Evolutionary conservation across 1,140 invertebrate genomes (phyloP).

Genomic region (Sarcophaga peregrina): DNA sequence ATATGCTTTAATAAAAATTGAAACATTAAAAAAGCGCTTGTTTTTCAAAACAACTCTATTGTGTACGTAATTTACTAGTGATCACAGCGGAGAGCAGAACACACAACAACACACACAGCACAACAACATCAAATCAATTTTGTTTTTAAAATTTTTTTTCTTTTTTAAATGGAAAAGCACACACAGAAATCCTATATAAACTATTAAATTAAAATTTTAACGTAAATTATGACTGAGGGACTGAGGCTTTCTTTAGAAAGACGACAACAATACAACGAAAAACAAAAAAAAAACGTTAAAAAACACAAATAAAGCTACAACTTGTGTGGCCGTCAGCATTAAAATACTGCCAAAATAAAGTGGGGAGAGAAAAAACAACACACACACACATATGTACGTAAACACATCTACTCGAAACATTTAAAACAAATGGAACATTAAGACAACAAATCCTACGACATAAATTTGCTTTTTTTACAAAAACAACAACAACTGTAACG

Average conservation of each 20-base stretch:
- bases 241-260: constrained; percentile 17
- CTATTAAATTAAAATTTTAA: constrained; percentile 11
- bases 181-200: no score
- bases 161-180: no score
- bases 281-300: constrained; percentile 5
- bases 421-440: constrained; percentile 27
- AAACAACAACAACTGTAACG: not conserved
- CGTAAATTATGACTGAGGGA: not conserved
- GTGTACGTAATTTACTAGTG: no score
- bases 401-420: no score
- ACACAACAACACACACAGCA: no score
- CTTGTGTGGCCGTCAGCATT: constrained; percentile 13
- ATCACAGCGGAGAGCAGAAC: no score
- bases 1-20: no score
- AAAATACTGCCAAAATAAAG: not conserved
- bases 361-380: not conserved
- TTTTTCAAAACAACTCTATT: no score
- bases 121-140: no score
- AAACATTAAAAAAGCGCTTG: no score
- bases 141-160: no score
- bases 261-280: not conserved
- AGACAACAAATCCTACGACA: constrained; percentile 20
- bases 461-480: constrained; percentile 13
- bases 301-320: constrained; percentile 15
- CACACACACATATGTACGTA: no score